Conservation (phyloP, 2,888 invertebrate species). For the Phengaris alcon region DNA sequence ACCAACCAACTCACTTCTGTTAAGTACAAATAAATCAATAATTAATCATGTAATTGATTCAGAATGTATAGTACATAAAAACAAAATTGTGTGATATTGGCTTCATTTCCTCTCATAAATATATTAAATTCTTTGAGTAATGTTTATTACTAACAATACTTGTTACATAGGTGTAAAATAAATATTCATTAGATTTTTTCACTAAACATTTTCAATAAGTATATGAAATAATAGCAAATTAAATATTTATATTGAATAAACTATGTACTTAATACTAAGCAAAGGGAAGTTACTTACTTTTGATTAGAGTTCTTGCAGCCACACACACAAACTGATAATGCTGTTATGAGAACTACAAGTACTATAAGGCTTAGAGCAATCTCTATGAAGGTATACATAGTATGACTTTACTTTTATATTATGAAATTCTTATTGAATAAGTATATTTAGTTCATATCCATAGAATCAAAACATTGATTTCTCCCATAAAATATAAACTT, state of each 20-base stretch:
- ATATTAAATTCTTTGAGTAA: not conserved
- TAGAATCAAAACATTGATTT: conserved; percentile 42
- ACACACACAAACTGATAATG: conserved; percentile 84
- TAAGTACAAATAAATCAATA: conserved; percentile 52
- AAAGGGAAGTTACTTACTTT: conserved; percentile 79
- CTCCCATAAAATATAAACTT: conserved; percentile 57
- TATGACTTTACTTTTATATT: conserved; percentile 45
- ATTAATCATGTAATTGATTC: conserved; percentile 31
- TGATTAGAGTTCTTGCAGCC: conserved; percentile 86
- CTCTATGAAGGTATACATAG: conserved; percentile 72
- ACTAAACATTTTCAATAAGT: not conserved
- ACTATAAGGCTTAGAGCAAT: conserved; percentile 68
- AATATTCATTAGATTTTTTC: not conserved
- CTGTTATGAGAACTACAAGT: conserved; percentile 67
- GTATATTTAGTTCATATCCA: conserved; percentile 49
- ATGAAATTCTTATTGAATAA: no score
- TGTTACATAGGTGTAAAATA: not conserved
- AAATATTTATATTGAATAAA: no score
- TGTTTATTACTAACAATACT: not conserved
- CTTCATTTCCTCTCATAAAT: not conserved
- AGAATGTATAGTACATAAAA: not conserved
- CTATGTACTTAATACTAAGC: not conserved
- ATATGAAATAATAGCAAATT: not conserved
- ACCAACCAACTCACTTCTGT: conserved; percentile 81
- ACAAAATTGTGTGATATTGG: not conserved